Evolutionary conservation across 1,140 invertebrate genomes (phyloP).

Genomic region (Drosophila rufa): DNA sequence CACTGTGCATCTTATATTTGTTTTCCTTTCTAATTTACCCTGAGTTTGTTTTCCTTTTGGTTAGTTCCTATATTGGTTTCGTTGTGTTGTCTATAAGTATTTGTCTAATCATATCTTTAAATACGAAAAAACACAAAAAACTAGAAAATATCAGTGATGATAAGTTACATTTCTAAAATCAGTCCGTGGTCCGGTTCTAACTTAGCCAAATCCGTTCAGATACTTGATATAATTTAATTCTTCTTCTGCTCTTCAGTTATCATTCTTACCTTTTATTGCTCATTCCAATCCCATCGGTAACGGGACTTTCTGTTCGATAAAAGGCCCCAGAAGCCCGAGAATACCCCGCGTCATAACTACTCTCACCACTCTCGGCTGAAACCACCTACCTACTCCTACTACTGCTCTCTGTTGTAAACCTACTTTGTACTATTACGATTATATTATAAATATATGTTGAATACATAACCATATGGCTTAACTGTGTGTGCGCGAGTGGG

Average conservation of each 20-base stretch:
- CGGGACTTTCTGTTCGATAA: constrained; percentile 22
- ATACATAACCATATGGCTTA: constrained; percentile 25
- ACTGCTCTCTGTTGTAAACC: constrained; percentile 35
- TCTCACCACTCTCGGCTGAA: constrained; percentile 62
- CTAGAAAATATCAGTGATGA: neutral
- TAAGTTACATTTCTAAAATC: neutral
- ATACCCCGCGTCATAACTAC: constrained; percentile 40
- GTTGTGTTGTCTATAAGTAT: constrained; percentile 20
- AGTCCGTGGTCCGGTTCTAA: constrained; percentile 7
- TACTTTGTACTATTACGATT: constrained; percentile 33
- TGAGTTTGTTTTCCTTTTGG: constrained; percentile 1
- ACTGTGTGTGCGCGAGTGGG: constrained; percentile 14
- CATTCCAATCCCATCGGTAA: constrained; percentile 23
- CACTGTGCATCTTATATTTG: constrained; percentile 3
- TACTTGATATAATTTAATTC: constrained; percentile 19
- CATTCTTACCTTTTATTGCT: constrained; percentile 21
- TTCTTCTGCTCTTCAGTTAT: constrained; percentile 19
- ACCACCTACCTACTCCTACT: constrained; percentile 55
- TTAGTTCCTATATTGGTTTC: neutral
- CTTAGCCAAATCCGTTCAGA: constrained; percentile 12
- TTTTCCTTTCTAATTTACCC: constrained; percentile 13
- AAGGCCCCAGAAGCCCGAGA: constrained; percentile 1
- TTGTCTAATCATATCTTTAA: constrained; percentile 27
- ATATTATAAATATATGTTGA: constrained; percentile 11
- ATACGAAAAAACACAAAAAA: neutral